phyloP scores from a whole-genome alignment of 2,113 vertebrate genomes.

The Istiophorus platypterus region DNA sequence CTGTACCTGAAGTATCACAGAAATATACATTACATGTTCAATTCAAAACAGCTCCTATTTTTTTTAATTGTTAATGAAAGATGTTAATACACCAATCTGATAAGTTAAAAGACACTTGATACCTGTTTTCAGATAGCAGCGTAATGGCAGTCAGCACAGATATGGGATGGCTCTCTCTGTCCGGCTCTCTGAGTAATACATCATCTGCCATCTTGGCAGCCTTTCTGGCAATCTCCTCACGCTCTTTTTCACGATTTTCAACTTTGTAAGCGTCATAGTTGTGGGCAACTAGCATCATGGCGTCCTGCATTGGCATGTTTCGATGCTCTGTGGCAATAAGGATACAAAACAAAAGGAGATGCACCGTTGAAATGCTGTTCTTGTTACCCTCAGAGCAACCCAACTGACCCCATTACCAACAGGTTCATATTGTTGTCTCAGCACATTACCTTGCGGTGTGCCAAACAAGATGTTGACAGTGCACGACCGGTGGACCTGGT shows the following conservation, averaged over 20 bases:
- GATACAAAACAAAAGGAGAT: background rate
- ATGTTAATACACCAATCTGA: too few species aligned
- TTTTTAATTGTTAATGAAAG: too few species aligned
- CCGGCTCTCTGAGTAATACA: conserved; percentile 91
- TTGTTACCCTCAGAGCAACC: background rate
- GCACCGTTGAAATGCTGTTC: background rate
- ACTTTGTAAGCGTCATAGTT: conserved; percentile 94
- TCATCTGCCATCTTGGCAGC: conserved; percentile 98
- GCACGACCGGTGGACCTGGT: conserved; percentile 97
- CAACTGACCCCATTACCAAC: background rate
- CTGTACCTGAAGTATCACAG: too few species aligned
- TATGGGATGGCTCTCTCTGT: conserved; percentile 85
- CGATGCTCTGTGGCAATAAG: conserved; percentile 88
- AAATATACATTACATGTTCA: background rate
- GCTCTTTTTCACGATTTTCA: conserved; percentile 94
- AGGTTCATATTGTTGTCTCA: rapidly evolving
- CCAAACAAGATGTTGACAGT: conserved; percentile 99
- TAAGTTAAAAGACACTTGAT: background rate
- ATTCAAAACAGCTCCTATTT: too few species aligned
- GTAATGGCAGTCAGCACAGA: conserved; percentile 83
- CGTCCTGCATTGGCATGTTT: conserved; percentile 98
- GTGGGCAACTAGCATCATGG: conserved; percentile 96
- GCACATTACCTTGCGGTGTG: conserved; percentile 93
- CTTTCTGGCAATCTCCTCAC: conserved; percentile 93
- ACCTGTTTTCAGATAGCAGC: conserved; percentile 85